Evolutionary conservation across 2,797 vertebrate genomes (phyloP), one percentile per base, ranked within the genome.

Genomic region (Melanotaenia boesemani): DNA sequence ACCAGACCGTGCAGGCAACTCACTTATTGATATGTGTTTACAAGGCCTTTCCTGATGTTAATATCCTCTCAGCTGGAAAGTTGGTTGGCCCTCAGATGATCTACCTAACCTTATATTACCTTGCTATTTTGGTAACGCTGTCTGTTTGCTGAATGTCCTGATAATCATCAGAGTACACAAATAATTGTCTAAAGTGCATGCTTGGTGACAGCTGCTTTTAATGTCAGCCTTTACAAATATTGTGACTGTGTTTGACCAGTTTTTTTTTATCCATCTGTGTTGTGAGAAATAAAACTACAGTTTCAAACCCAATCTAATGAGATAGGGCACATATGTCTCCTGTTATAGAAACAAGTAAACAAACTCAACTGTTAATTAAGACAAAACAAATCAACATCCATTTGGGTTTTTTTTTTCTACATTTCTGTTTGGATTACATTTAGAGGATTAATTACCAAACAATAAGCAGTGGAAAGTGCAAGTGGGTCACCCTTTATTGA

Each of bases 401-500:
- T 81, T 85, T 82, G 48, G 2, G 3, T 64, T 30, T 48, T 80
- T 84, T 44, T 78, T 78, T 80, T 75, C 67, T 77, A 63, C 80
- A 73, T 87, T 89, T 85, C 67, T 82, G 82, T 48, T 46, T 78
- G 80, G 88, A 91, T 93, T 91, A 86, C 88, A 86, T 88, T 86
- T 81, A 79, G 88, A 66, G 88, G 86, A 88, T 90, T 92, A 91
- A 93, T 89, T 88, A 92, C 71, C 34, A 78, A 84, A 90, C 89
- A 93, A 92, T 87, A 89, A 82, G 75, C 82, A 69, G 88, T 80
- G 87, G 91, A 88, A 91, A 90, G 90, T 88, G 90, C 90, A 91
- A 90, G 68, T 85, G 83, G 92, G 93, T 94, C 92, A 93, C 90
- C 86, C 88, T 54, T 70, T 77, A 79, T 87, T 92, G 93, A 94